Percentiles rank a stretch among this genome's conserved stretches.
These are phyloP conservation scores for Busseola fusca DNA, from an alignment of 2,888 invertebrate species.

Conservation along the genomic window DNA sequence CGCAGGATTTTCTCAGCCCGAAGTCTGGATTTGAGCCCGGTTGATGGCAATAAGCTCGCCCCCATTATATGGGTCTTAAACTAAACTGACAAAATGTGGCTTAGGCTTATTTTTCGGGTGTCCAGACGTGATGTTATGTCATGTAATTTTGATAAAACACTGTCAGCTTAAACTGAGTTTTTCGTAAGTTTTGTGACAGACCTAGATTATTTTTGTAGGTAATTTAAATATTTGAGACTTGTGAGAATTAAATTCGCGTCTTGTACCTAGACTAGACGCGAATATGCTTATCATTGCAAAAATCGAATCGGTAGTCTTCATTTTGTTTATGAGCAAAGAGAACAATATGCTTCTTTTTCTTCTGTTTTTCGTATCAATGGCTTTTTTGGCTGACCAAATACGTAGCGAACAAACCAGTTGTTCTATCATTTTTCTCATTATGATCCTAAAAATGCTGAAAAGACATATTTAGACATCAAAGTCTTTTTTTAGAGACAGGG, in stretches of 20 bases:
- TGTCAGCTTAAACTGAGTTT: not conserved
- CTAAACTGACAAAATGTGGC: not conserved
- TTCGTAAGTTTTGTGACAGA: not conserved
- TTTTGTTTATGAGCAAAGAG: not conserved
- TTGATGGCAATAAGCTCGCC: too few species aligned
- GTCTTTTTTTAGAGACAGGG: not conserved
- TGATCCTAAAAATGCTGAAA: not conserved
- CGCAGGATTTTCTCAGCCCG: not conserved
- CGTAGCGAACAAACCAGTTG: not conserved
- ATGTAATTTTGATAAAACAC: too few species aligned
- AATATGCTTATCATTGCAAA: not conserved
- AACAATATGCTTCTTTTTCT: not conserved
- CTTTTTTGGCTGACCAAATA: not conserved
- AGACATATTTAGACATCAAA: not conserved
- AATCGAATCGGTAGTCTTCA: not conserved
- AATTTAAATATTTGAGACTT: not conserved
- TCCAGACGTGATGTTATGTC: too few species aligned
- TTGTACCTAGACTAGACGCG: not conserved
- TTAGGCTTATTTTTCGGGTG: too few species aligned
- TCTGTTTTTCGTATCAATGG: not conserved
- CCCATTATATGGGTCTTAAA: too few species aligned
- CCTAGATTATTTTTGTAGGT: conserved; percentile 3
- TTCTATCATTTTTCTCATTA: not conserved
- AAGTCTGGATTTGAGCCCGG: not conserved
- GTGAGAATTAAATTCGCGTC: not conserved